Evolutionary conservation across 2,888 invertebrate species (phyloP).

Genomic region (Sympetrum striolatum): DNA sequence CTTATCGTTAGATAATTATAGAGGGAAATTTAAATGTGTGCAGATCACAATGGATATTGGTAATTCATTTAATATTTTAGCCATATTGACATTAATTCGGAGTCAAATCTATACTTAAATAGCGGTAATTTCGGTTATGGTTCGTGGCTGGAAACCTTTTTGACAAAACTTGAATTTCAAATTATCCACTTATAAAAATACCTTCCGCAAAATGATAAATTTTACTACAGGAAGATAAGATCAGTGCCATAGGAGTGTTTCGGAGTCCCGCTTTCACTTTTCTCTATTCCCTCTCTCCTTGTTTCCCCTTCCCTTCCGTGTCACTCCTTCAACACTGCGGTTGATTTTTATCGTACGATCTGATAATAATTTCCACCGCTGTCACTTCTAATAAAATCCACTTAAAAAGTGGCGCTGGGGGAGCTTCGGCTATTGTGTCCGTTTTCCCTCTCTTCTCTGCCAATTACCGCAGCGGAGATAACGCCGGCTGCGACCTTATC

Average conservation of each 20-base stretch:
- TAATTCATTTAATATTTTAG: no score
- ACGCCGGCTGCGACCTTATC: conserved; percentile 15
- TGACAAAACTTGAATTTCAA: no score
- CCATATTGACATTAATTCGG: no score
- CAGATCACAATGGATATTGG: no score
- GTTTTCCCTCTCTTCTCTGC: not conserved
- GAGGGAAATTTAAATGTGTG: no score
- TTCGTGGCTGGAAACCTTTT: not conserved
- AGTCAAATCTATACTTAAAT: no score
- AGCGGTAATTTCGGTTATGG: not conserved
- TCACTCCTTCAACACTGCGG: not conserved
- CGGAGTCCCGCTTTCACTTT: not conserved
- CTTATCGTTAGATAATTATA: no score
- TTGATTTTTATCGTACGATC: not conserved
- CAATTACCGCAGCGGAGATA: conserved; percentile 29
- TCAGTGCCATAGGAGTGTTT: no score
- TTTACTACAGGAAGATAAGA: no score
- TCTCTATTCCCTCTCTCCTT: not conserved
- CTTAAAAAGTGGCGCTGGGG: not conserved
- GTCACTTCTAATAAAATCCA: not conserved
- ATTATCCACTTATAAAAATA: no score
- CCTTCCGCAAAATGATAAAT: no score
- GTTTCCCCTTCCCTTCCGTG: not conserved
- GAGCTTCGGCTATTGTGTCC: not conserved
- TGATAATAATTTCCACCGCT: not conserved